Percentiles rank a stretch among this genome's conserved stretches.
phyloP scores from a whole-genome alignment of 2,797 vertebrate species.

The Gambusia yucatana region DNA sequence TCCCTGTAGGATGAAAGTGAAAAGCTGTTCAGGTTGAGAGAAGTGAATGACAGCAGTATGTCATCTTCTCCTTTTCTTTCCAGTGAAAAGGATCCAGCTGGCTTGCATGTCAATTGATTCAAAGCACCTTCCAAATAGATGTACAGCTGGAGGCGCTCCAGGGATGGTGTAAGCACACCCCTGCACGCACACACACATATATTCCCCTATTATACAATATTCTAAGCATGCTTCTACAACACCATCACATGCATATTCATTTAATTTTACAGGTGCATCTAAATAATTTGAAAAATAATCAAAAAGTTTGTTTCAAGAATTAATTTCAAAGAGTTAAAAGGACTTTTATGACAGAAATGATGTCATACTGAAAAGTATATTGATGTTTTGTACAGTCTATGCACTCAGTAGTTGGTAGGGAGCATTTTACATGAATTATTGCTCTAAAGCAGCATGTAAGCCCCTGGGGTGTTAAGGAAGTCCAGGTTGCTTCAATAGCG shows the following conservation, averaged over 20 bases:
- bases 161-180: conserved; percentile 49
- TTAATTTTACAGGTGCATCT: background rate
- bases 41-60: conserved; percentile 19
- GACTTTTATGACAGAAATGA: background rate
- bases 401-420: background rate
- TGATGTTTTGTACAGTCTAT: background rate
- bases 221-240: conserved; percentile 2
- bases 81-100: conserved; percentile 48
- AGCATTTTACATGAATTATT: background rate
- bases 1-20: background rate
- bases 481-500: background rate
- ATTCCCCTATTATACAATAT: conserved; percentile 35
- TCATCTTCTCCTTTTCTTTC: conserved; percentile 24
- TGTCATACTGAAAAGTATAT: background rate
- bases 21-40: conserved; percentile 11
- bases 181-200: background rate
- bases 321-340: background rate
- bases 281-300: background rate
- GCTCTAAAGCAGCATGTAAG: background rate
- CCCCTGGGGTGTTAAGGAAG: background rate
- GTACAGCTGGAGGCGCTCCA: conserved; percentile 57
- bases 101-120: conserved; percentile 39
- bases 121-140: conserved; percentile 40
- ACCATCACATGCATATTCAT: conserved; percentile 5
- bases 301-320: background rate